These are phyloP conservation scores for Apis dorsata DNA, from an alignment of 1,140 invertebrate species.

Conservation along the genomic window DNA sequence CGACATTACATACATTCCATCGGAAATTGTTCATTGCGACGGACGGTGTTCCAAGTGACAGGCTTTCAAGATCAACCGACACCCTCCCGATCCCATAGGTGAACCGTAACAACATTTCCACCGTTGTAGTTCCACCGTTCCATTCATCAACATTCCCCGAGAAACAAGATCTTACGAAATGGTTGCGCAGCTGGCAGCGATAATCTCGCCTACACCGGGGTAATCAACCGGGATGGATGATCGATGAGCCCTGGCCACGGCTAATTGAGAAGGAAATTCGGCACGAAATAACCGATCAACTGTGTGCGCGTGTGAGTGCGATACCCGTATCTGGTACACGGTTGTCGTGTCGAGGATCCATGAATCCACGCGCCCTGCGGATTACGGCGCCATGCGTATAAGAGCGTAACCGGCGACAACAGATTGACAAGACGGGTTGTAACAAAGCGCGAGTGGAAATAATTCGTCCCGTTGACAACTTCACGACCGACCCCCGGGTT, in stretches of 20 bases:
- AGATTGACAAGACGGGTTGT: conserved; percentile 55
- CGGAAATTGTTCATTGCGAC: background rate
- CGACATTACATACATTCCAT: background rate
- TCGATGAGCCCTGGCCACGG: conserved; percentile 29
- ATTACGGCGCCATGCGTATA: background rate
- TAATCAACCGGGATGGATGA: conserved; percentile 29
- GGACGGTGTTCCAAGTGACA: conserved; percentile 3
- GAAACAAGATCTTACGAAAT: conserved; percentile 10
- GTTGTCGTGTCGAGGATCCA: conserved; percentile 23
- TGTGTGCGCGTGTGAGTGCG: background rate
- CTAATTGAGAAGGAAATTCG: conserved; percentile 59
- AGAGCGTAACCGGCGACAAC: conserved; percentile 57
- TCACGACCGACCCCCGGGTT: conserved; percentile 47
- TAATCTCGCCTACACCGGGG: conserved; percentile 4
- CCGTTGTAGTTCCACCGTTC: background rate
- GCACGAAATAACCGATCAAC: conserved; percentile 49
- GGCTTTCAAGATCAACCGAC: background rate
- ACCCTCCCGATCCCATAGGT: background rate
- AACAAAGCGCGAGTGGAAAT: conserved; percentile 52
- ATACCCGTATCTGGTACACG: conserved; percentile 32
- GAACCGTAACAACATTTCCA: conserved; percentile 4
- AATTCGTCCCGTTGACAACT: conserved; percentile 61
- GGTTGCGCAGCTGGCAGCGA: background rate
- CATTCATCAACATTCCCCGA: conserved; percentile 13
- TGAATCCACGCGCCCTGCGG: conserved; percentile 38